Evolutionary conservation across 2,113 vertebrate species (phyloP).

Genomic region (Strix aluco): DNA sequence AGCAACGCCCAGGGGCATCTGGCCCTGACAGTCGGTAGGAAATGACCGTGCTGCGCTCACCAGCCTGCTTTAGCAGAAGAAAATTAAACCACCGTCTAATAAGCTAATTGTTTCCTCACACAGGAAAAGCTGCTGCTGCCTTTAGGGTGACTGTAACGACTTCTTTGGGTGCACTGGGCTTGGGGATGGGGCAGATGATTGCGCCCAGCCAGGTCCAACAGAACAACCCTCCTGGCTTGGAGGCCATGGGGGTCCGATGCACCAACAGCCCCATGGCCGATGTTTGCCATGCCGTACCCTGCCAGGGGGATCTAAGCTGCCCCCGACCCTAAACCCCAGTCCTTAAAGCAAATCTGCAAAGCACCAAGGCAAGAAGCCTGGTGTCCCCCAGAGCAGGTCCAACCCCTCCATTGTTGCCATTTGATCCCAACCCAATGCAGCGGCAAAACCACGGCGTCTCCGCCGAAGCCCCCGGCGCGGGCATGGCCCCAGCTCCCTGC

Average conservation of each 20-base stretch:
- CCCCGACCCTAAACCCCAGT: neutral
- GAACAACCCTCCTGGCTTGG: neutral
- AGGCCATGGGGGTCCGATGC: neutral
- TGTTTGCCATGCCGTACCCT: neutral
- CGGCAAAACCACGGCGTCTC: accelerated
- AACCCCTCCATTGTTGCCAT: accelerated
- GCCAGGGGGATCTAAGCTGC: neutral
- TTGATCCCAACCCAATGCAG: neutral
- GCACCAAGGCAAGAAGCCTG: neutral
- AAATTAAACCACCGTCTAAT: neutral
- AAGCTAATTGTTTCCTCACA: conserved; percentile 40
- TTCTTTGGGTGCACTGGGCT: neutral
- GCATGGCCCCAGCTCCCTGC: neutral
- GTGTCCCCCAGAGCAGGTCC: neutral
- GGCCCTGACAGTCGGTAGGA: conserved; percentile 8
- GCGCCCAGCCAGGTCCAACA: neutral
- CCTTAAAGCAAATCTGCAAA: neutral
- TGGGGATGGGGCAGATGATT: accelerated
- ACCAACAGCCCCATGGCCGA: accelerated
- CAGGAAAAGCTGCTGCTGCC: conserved; percentile 15
- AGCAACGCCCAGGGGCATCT: neutral
- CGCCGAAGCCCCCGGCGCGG: accelerated
- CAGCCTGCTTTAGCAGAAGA: neutral
- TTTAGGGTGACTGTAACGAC: neutral
- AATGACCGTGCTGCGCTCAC: neutral